Percentiles rank a stretch among this genome's conserved stretches.
phyloP scores from a whole-genome alignment of 1,140 invertebrate species.

The Nebria ingens region DNA sequence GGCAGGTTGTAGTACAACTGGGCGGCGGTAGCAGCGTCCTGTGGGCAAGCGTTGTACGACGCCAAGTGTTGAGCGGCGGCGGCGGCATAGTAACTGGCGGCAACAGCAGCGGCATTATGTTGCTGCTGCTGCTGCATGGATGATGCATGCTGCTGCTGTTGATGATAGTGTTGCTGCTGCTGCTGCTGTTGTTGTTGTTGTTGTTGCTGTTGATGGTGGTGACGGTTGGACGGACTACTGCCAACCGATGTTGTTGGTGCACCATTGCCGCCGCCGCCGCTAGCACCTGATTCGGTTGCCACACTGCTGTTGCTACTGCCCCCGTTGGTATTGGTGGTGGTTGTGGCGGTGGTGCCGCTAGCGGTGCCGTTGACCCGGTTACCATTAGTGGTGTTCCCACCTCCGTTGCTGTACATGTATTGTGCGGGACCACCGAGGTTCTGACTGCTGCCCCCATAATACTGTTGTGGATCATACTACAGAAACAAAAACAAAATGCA shows the following conservation, averaged over 20 bases:
- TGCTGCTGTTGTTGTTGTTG: constrained; percentile 27
- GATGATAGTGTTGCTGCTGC: neutral
- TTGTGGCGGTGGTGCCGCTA: constrained; percentile 1
- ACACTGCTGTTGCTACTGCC: constrained; percentile 18
- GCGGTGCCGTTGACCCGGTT: constrained; percentile 1
- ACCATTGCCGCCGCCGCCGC: constrained; percentile 13
- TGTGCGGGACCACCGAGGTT: constrained; percentile 18
- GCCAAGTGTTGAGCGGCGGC: neutral
- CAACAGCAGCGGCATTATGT: neutral
- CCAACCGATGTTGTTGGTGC: constrained; percentile 7
- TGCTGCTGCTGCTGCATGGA: neutral
- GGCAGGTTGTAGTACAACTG: neutral
- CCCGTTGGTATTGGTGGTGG: constrained; percentile 16
- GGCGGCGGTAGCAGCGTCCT: neutral
- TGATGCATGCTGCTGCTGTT: neutral
- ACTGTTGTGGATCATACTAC: neutral
- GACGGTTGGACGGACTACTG: constrained; percentile 1
- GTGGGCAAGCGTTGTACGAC: neutral
- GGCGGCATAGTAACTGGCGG: neutral
- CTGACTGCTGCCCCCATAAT: neutral
- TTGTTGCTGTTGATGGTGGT: constrained; percentile 14
- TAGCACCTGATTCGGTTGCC: constrained; percentile 19
- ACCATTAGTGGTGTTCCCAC: constrained; percentile 14
- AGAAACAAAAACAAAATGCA: neutral
- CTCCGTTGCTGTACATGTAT: constrained; percentile 23